Evolutionary conservation across 2,113 vertebrate genomes (phyloP), one percentile per base, ranked within the genome.

Genomic region (Regulus satrapa): DNA sequence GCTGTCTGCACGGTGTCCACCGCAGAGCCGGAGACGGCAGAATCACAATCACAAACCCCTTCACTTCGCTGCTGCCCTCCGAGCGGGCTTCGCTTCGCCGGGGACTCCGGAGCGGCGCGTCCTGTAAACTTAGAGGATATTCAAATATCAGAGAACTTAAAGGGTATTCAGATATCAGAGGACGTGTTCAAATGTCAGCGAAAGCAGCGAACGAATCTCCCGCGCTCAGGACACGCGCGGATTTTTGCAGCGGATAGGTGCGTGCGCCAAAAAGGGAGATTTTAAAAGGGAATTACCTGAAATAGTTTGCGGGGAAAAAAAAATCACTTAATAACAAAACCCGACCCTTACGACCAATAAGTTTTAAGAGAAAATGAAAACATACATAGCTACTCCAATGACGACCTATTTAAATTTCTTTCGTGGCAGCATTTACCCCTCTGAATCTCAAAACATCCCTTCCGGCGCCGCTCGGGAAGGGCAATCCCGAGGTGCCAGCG

Each of bases 201-300:
- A 34, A 69, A 54, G 71, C 9, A 71, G 20, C 7, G 9, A 52
- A 29, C 16, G 14, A 41, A 45, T 55, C 20, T 69, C 73, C 56
- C 23, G 1, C 34, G 4, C 32, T 67, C 52, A 12, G 1, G 1
- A 28, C 64, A 26, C 26, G 10, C 3, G 20, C 38, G 10, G 38
- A 25, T 41, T 79, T 75, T 64, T 18, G 45, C 72, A 66, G 79
- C 20, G 52, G 66, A 55, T 4, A 40, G 24, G 59, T 52, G 26
- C 32, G 13, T 3, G 3, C 32, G 7, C 34, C 41, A 18, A 56
- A 91, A 43, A 15, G 24, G 24, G 68, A 8, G 26, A 29, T 73
- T 61, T 86, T 31, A 6, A 62, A 78, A 36, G 8, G 8, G 6
- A 59, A 34, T 64, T 52, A 6, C 12, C 26, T 41, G 41, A 52